Conservation (phyloP, 1,140 invertebrate species). For the Drosophila subpulchrella region DNA sequence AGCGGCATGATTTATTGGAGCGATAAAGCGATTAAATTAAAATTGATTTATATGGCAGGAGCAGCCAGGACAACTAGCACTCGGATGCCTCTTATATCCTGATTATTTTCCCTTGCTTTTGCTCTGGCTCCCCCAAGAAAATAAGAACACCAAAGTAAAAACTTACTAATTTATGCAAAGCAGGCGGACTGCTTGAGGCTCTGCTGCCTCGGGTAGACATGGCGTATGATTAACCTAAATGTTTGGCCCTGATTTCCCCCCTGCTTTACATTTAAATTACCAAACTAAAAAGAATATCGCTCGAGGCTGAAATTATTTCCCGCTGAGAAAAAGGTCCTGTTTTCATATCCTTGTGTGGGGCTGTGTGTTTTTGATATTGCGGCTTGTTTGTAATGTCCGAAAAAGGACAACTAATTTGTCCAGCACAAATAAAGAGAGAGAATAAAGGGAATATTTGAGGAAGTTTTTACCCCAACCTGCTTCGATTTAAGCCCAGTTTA, state of each 20-base stretch:
- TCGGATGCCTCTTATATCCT: constrained; percentile 31
- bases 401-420: constrained; percentile 68
- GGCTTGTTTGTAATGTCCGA: constrained; percentile 51
- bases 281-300: constrained; percentile 65
- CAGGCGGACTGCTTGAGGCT: constrained; percentile 33
- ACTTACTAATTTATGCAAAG: constrained; percentile 82
- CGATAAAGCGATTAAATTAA: constrained; percentile 83
- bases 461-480: constrained; percentile 22
- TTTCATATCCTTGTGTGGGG: constrained; percentile 6
- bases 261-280: constrained; percentile 72
- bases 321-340: constrained; percentile 62
- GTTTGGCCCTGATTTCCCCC: constrained; percentile 43
- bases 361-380: constrained; percentile 37
- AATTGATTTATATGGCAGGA: constrained; percentile 74
- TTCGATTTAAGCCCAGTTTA: constrained; percentile 25
- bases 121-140: too few relatives aligned
- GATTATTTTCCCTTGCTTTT: constrained; percentile 37
- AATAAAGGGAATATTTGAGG: constrained; percentile 21
- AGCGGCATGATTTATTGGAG: constrained; percentile 72
- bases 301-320: constrained; percentile 47
- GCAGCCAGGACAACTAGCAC: constrained; percentile 37
- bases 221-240: constrained; percentile 80
- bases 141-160: constrained; percentile 25
- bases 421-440: constrained; percentile 45
- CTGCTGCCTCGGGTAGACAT: constrained; percentile 32